These are phyloP conservation scores for Leptopilina clavipes DNA, from an alignment of 1,140 invertebrate genomes.

Conservation along the genomic window DNA sequence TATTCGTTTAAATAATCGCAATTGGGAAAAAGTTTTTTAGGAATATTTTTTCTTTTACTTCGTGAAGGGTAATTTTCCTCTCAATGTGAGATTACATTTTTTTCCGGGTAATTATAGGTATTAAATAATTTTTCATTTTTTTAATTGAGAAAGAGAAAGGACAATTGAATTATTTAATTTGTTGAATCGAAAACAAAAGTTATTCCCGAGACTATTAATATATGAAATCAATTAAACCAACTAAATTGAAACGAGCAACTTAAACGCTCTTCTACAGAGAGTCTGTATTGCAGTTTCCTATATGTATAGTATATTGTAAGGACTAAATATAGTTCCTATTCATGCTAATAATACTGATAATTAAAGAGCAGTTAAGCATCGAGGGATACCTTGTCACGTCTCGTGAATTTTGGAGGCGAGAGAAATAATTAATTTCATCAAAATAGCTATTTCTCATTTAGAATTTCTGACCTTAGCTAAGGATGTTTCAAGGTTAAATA, in stretches of 20 bases:
- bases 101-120: too few species aligned
- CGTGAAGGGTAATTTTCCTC: too few species aligned
- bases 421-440: not conserved
- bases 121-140: too few species aligned
- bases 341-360: slow-evolving; percentile 11
- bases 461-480: not conserved
- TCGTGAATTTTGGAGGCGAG: not conserved
- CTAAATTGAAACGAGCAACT: not conserved
- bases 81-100: too few species aligned
- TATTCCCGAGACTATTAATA: not conserved
- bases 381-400: not conserved
- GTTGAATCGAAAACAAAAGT: too few species aligned
- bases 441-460: slow-evolving; percentile 4
- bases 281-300: not conserved
- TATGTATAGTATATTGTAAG: not conserved
- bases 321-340: not conserved
- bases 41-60: too few species aligned
- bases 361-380: slow-evolving; percentile 8
- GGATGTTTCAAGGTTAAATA: slow-evolving; percentile 13
- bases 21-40: too few species aligned
- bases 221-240: not conserved
- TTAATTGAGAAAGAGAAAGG: too few species aligned
- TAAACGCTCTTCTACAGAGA: not conserved
- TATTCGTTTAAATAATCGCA: too few species aligned
- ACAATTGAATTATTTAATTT: too few species aligned